Conservation (phyloP, 2,888 invertebrate genomes). For the Lepidochrysops patricia region DNA sequence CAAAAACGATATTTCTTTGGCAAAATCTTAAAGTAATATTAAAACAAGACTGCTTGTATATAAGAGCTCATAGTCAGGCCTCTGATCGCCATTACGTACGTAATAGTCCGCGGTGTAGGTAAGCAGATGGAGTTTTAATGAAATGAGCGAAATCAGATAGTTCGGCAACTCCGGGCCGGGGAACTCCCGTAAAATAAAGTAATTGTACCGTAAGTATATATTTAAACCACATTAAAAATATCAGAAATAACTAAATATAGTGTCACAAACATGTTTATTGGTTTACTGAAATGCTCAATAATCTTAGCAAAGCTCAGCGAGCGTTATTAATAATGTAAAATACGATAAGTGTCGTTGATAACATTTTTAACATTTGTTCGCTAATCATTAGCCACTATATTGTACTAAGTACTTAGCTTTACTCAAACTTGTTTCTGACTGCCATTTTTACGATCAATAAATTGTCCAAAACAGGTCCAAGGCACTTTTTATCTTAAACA, state of each 20-base stretch:
- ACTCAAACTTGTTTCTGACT: neutral
- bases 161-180: constrained; percentile 28
- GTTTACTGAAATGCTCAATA: too few species aligned
- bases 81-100: neutral
- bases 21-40: too few species aligned
- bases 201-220: too few species aligned
- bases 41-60: too few species aligned
- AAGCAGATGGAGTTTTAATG: constrained; percentile 43
- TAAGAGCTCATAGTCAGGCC: too few species aligned
- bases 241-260: too few species aligned
- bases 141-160: constrained; percentile 34
- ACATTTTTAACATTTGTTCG: neutral
- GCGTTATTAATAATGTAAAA: neutral
- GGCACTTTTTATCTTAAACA: too few species aligned
- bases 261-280: too few species aligned
- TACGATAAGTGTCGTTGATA: neutral
- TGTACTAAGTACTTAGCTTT: neutral
- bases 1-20: too few species aligned
- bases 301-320: neutral
- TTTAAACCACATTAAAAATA: too few species aligned
- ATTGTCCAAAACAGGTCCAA: neutral
- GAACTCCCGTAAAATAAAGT: too few species aligned
- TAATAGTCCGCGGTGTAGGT: constrained; percentile 18
- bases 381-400: neutral
- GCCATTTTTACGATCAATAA: neutral